phyloP scores from a whole-genome alignment of 2,888 invertebrate species.

The Machimus rusticus region DNA sequence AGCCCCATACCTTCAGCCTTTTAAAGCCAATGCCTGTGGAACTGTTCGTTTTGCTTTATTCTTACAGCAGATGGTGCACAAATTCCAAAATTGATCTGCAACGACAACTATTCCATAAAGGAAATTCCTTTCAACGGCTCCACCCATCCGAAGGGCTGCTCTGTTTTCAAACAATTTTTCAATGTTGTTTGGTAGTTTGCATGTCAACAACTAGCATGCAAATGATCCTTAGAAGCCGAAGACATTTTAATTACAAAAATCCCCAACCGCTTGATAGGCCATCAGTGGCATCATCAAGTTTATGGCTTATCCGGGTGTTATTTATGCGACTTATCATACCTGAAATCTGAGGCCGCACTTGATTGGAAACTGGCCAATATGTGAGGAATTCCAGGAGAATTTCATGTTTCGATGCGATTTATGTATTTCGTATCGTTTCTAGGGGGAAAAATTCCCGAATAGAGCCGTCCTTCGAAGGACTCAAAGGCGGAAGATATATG shows the following conservation, averaged over 20 bases:
- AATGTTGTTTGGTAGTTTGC: background rate
- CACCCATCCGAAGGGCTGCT: background rate
- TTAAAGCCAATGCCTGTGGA: background rate
- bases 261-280: background rate
- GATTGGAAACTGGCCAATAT: constrained; percentile 14
- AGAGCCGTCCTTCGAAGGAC: background rate
- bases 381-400: background rate
- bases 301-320: background rate
- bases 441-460: background rate
- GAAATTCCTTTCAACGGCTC: background rate
- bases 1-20: background rate
- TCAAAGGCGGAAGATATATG: background rate
- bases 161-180: background rate
- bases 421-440: background rate
- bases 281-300: background rate
- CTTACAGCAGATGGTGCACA: background rate
- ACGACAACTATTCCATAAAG: background rate
- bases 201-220: background rate
- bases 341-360: background rate
- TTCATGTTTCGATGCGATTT: background rate
- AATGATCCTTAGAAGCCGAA: background rate
- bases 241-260: background rate
- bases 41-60: background rate
- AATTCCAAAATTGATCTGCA: background rate
- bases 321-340: background rate